These are phyloP conservation scores for Oriolus oriolus DNA, from an alignment of 2,113 vertebrate genomes.

Conservation along the genomic window DNA sequence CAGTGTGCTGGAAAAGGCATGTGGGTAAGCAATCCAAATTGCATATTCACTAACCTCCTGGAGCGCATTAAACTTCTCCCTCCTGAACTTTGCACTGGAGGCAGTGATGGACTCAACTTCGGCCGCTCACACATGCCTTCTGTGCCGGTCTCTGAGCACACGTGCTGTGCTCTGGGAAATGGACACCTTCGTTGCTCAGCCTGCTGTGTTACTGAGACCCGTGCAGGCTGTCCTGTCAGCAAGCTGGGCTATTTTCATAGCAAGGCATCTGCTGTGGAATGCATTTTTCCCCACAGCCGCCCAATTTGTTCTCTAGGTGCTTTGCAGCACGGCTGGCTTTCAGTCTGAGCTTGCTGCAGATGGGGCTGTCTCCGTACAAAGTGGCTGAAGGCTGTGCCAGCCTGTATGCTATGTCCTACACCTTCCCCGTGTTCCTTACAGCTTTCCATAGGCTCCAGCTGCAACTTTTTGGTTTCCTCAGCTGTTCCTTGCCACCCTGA, in stretches of 20 bases:
- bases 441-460: constrained; percentile 18
- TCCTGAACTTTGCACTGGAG: not conserved
- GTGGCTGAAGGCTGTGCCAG: not conserved
- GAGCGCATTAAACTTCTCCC: not conserved
- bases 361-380: not conserved
- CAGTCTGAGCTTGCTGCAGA: not conserved
- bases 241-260: not conserved
- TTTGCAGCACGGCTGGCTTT: not conserved
- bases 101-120: not conserved
- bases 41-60: not conserved
- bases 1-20: not conserved
- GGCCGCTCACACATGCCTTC: rapidly evolving
- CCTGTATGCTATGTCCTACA: not conserved
- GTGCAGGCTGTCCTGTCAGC: not conserved
- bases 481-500: not conserved
- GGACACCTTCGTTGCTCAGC: not conserved
- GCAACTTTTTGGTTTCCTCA: not conserved
- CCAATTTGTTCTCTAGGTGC: not conserved
- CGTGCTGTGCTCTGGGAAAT: not conserved
- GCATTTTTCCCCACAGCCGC: not conserved
- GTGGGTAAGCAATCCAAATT: not conserved
- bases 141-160: rapidly evolving
- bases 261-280: not conserved
- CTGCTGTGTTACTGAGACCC: not conserved
- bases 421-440: not conserved